Conservation (phyloP, 2,113 vertebrate genomes). For the Trichechus manatus region DNA sequence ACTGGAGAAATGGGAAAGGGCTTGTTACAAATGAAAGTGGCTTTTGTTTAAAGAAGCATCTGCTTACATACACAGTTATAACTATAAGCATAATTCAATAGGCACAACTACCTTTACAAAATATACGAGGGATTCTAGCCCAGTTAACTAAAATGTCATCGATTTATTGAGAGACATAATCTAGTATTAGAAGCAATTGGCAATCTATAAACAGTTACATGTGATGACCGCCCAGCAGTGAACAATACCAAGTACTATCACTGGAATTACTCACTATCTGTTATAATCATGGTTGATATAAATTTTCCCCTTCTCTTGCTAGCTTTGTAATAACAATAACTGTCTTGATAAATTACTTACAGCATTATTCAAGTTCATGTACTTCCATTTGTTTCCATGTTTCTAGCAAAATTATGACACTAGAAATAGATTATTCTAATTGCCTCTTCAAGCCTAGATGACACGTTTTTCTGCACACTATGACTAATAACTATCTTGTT, state of each 20-base stretch:
- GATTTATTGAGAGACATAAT: background rate
- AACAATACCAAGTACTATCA: constrained; percentile 21
- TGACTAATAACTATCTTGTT: constrained; percentile 77
- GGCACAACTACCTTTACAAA: constrained; percentile 6
- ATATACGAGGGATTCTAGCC: background rate
- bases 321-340: constrained; percentile 81
- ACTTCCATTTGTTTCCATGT: constrained; percentile 80
- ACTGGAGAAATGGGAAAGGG: background rate
- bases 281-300: constrained; percentile 28
- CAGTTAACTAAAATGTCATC: constrained; percentile 14
- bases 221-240: background rate
- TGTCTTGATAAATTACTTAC: constrained; percentile 75
- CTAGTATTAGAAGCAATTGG: background rate
- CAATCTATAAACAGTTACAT: background rate
- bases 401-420: constrained; percentile 83
- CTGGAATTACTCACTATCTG: constrained; percentile 61
- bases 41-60: constrained; percentile 28
- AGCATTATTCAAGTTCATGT: constrained; percentile 81
- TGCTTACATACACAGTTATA: background rate
- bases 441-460: constrained; percentile 74
- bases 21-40: background rate
- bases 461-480: constrained; percentile 57
- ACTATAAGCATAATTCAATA: background rate
- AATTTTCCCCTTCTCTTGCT: constrained; percentile 71
- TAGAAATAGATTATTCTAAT: constrained; percentile 81